A percentile compares a stretch with the other conserved stretches of the same genome.
These are phyloP conservation scores for Nomada fabriciana DNA, from an alignment of 2,888 invertebrate species.

Conservation along the genomic window DNA sequence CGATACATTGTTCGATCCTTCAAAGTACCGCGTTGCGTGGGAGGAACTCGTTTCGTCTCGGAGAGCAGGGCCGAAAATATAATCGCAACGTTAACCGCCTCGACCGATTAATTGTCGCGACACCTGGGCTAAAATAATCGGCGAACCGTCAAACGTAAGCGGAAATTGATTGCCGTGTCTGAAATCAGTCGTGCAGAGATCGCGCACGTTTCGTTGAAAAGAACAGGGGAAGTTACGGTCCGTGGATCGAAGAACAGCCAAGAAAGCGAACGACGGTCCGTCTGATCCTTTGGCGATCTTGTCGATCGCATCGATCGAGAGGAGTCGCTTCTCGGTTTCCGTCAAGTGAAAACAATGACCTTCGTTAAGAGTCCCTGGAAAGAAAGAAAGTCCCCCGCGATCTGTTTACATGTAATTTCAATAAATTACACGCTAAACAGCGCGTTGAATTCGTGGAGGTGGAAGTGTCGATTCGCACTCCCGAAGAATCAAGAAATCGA, in stretches of 20 bases:
- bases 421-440: constrained; percentile 72
- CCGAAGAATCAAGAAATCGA: constrained; percentile 30
- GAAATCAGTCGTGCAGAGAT: too few species aligned
- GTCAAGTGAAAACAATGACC: constrained; percentile 70
- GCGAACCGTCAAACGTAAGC: not conserved
- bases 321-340: constrained; percentile 44
- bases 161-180: too few species aligned
- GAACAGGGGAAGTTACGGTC: constrained; percentile 7
- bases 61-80: constrained; percentile 17
- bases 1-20: constrained; percentile 14
- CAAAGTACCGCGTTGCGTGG: constrained; percentile 23
- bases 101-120: constrained; percentile 11
- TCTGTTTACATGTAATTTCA: constrained; percentile 74
- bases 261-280: constrained; percentile 36
- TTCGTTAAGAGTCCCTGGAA: constrained; percentile 45
- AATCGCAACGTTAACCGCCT: not conserved
- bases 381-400: constrained; percentile 69
- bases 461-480: constrained; percentile 41
- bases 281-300: constrained; percentile 21
- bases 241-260: not conserved
- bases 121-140: not conserved
- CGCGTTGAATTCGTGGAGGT: constrained; percentile 62
- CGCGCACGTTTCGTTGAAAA: not conserved
- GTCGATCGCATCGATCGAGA: constrained; percentile 44
- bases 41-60: constrained; percentile 28